A percentile compares a stretch with the other conserved stretches of the same genome.
Conservation (phyloP, 2,113 vertebrate species). For the Hystrix cristata region DNA sequence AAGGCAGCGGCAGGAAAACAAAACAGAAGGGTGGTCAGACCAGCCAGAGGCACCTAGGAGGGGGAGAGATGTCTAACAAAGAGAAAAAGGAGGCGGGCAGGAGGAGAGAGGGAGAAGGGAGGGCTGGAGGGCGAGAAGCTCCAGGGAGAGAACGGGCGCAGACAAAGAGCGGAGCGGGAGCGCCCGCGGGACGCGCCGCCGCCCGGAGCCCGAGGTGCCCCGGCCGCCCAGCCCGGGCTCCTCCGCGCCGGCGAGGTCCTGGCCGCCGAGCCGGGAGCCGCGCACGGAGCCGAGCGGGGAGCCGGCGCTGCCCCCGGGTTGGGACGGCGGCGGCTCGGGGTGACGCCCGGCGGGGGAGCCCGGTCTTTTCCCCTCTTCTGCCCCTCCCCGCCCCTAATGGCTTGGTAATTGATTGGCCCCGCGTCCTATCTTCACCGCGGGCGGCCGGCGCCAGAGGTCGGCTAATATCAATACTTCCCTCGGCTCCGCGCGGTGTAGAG, state of each 20-base stretch:
- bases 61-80: conserved; percentile 62
- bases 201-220: fast-evolving
- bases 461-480: conserved; percentile 85
- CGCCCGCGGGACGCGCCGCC: neutral
- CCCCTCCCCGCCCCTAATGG: conserved; percentile 52
- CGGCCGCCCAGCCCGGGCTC: neutral
- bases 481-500: conserved; percentile 83
- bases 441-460: conserved; percentile 76
- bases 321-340: neutral
- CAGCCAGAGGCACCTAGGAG: neutral
- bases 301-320: neutral
- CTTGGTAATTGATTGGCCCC: conserved; percentile 71
- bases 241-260: neutral
- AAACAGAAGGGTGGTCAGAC: neutral
- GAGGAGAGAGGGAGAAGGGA: neutral
- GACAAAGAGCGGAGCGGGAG: neutral
- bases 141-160: neutral
- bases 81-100: neutral
- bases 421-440: conserved; percentile 66
- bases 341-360: neutral
- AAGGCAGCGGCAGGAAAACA: neutral
- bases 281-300: neutral
- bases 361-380: neutral
- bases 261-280: neutral
- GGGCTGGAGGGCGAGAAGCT: neutral